Conservation (phyloP, 2,888 invertebrate species). For the Anthrax anthrax region DNA sequence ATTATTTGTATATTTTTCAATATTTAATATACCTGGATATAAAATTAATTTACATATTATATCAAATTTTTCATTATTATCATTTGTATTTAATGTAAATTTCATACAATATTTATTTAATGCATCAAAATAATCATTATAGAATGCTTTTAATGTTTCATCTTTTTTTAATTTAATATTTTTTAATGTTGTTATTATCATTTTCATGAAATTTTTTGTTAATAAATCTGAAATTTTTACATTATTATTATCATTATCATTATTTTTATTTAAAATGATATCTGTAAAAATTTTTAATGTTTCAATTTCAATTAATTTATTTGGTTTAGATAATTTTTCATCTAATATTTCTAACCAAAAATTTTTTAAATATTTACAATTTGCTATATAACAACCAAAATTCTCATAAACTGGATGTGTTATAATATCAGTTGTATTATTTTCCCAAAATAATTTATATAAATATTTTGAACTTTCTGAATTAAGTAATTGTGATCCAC, state of each 20-base stretch:
- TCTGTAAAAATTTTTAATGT: constrained; percentile 44
- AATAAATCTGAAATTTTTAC: constrained; percentile 42
- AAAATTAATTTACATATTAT: constrained; percentile 49
- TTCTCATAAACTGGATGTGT: constrained; percentile 51
- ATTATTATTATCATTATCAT: constrained; percentile 33
- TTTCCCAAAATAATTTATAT: constrained; percentile 47
- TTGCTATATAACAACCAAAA: constrained; percentile 41
- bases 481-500: constrained; percentile 41
- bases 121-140: constrained; percentile 32
- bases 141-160: constrained; percentile 32
- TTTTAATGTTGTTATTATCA: constrained; percentile 48
- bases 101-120: constrained; percentile 39
- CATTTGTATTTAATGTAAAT: constrained; percentile 36
- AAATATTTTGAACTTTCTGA: constrained; percentile 42
- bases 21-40: constrained; percentile 55
- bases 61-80: constrained; percentile 39
- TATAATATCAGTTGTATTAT: constrained; percentile 27
- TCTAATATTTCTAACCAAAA: constrained; percentile 45
- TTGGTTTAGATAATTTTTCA: constrained; percentile 37
- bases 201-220: constrained; percentile 48
- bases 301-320: constrained; percentile 44
- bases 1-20: constrained; percentile 55
- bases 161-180: constrained; percentile 27
- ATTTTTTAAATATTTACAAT: constrained; percentile 36
- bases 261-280: constrained; percentile 35